A percentile compares a stretch with the other conserved stretches of the same genome.
These are phyloP conservation scores for Clitarchus hookeri DNA, from an alignment of 2,888 invertebrate species.

Conservation along the genomic window DNA sequence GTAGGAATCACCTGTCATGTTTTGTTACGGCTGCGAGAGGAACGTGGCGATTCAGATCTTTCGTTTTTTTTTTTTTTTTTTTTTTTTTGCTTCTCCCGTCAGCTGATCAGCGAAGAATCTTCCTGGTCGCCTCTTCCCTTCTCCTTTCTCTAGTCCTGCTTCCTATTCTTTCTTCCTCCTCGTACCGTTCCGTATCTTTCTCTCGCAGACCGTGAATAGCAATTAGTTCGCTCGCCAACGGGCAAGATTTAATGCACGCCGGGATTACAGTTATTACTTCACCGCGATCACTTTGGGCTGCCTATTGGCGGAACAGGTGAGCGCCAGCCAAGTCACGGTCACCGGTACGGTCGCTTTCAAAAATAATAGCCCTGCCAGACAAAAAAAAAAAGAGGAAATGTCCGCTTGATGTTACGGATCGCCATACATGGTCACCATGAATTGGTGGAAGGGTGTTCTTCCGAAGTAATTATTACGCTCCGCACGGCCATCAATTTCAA, in stretches of 20 bases:
- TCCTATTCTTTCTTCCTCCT: background rate
- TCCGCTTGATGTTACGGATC: background rate
- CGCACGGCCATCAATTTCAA: too few species aligned
- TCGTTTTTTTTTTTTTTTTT: background rate
- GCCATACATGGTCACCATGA: too few species aligned
- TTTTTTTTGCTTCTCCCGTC: background rate
- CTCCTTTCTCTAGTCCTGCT: background rate
- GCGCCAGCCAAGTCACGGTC: background rate
- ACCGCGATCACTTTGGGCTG: conserved; percentile 3
- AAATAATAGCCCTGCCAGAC: background rate
- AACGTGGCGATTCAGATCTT: too few species aligned
- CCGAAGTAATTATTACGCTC: too few species aligned
- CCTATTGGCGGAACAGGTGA: conserved; percentile 14
- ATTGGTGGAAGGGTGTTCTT: too few species aligned
- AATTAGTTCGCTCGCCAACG: conserved; percentile 2
- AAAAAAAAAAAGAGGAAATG: background rate
- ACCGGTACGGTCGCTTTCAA: background rate
- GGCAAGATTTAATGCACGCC: background rate
- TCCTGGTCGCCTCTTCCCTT: background rate
- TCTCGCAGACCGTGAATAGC: background rate
- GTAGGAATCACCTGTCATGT: background rate
- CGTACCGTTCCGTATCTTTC: background rate
- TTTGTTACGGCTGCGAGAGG: background rate
- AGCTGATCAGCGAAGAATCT: background rate
- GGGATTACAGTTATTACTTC: background rate